phyloP scores from a whole-genome alignment of 2,888 invertebrate species.

The Melinaea menophilus region DNA sequence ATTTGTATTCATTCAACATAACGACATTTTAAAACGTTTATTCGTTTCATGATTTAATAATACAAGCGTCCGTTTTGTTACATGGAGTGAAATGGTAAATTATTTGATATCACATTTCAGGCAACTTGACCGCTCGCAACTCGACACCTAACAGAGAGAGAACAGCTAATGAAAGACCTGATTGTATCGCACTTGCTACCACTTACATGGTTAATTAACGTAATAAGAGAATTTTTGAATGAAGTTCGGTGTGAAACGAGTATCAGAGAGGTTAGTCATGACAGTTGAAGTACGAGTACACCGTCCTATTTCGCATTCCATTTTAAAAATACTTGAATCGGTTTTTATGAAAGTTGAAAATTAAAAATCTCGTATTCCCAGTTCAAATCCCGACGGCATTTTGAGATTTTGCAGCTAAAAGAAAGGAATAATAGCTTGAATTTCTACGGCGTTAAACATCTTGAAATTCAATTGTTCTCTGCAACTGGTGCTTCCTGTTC shows the following conservation, averaged over 20 bases:
- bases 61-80: conserved; percentile 22
- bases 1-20: background rate
- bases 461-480: conserved; percentile 7
- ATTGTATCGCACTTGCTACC: conserved; percentile 40
- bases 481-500: conserved; percentile 4
- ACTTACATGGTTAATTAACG: conserved; percentile 56
- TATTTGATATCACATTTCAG: conserved; percentile 45
- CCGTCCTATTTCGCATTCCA: conserved; percentile 40
- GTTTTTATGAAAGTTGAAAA: conserved; percentile 42
- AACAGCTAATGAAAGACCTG: conserved; percentile 39
- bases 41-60: conserved; percentile 15
- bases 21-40: background rate
- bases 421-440: conserved; percentile 7
- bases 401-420: conserved; percentile 27
- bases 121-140: conserved; percentile 42
- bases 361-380: conserved; percentile 51
- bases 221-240: conserved; percentile 42
- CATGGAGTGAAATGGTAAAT: conserved; percentile 32
- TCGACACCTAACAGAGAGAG: conserved; percentile 36
- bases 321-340: conserved; percentile 57
- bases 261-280: conserved; percentile 35
- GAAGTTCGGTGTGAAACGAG: conserved; percentile 46
- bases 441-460: conserved; percentile 10
- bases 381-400: conserved; percentile 43
- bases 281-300: too few relatives aligned